Conservation (phyloP, 2,113 vertebrate genomes). For the Plotosus lineatus region DNA sequence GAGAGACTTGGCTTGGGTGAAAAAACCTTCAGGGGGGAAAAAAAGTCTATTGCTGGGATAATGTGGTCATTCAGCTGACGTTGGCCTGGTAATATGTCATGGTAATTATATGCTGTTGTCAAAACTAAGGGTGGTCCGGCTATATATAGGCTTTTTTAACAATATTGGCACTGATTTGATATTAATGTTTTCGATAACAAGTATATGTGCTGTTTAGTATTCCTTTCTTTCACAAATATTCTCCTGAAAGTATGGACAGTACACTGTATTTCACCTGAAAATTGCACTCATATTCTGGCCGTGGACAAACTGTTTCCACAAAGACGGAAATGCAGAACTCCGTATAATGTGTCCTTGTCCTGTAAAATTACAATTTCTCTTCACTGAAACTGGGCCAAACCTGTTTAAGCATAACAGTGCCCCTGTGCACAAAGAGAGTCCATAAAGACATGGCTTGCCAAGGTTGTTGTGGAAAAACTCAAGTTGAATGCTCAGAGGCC, state of each 20-base stretch:
- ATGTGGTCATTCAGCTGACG: no score
- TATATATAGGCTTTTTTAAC: no score
- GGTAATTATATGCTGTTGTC: no score
- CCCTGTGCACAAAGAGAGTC: neutral
- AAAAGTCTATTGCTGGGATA: no score
- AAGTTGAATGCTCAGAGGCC: neutral
- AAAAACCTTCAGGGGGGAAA: no score
- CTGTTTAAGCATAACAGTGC: neutral
- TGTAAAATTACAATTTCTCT: neutral
- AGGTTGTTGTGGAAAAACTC: neutral
- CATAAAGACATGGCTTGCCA: neutral
- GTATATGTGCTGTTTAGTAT: neutral
- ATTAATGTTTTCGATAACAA: no score
- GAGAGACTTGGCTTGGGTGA: no score
- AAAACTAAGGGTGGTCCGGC: no score
- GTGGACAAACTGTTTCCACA: neutral
- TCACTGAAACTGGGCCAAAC: neutral
- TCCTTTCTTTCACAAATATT: neutral
- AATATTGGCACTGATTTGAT: neutral
- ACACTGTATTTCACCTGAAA: neutral
- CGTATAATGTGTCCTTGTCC: neutral
- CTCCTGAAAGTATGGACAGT: neutral
- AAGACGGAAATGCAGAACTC: neutral
- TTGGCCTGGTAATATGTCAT: no score
- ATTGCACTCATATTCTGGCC: neutral